A percentile compares a stretch with the other conserved stretches of the same genome.
phyloP scores from a whole-genome alignment of 1,140 invertebrate species.

The Dolichoris vasculosae region DNA sequence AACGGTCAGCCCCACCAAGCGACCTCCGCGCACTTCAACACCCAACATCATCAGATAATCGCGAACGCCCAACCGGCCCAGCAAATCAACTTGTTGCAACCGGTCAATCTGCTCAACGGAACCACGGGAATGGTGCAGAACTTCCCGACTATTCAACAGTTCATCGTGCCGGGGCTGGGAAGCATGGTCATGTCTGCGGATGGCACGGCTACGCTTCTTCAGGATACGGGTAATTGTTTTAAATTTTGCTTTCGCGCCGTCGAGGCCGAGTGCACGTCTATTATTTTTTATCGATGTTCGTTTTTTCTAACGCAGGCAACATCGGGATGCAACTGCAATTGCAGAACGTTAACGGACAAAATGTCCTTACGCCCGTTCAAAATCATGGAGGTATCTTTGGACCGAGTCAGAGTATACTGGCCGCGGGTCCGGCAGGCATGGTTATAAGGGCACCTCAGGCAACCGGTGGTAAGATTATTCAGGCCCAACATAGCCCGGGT shows the following conservation, averaged over 20 bases:
- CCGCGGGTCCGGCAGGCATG: constrained; percentile 83
- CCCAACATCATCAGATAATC: constrained; percentile 79
- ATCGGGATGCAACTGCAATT: constrained; percentile 84
- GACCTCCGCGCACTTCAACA: constrained; percentile 77
- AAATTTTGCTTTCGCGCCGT: neutral
- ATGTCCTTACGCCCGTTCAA: constrained; percentile 84
- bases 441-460: constrained; percentile 83
- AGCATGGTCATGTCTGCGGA: constrained; percentile 85
- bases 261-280: too few relatives aligned
- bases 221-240: constrained; percentile 74
- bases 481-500: constrained; percentile 81
- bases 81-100: constrained; percentile 86
- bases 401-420: constrained; percentile 79
- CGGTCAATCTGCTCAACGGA: constrained; percentile 85
- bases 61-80: constrained; percentile 82
- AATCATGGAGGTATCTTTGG: constrained; percentile 76
- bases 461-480: constrained; percentile 83
- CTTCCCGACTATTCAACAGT: constrained; percentile 86
- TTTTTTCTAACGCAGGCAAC: constrained; percentile 65
- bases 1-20: constrained; percentile 78
- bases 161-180: constrained; percentile 86
- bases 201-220: constrained; percentile 80
- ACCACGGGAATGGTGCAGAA: constrained; percentile 83
- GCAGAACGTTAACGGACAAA: constrained; percentile 86
- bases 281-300: neutral